Evolutionary conservation across 2,797 vertebrate genomes (phyloP).

Genomic region (Fistularia tabacaria): DNA sequence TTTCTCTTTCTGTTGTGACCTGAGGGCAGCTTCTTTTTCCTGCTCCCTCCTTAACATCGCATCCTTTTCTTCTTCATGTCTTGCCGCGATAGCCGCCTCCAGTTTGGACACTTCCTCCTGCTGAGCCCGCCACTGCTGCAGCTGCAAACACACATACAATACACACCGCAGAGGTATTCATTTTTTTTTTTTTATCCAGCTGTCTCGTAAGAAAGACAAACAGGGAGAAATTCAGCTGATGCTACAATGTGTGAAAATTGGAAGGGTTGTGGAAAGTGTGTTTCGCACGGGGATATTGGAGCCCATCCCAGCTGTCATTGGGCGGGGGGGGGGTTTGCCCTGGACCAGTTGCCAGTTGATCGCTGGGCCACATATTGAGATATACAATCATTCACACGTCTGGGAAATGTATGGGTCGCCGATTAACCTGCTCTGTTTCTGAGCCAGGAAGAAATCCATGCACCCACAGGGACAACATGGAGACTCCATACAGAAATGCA

Average conservation of each 20-base stretch:
- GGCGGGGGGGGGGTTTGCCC: too few relatives aligned
- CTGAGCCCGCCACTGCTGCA: constrained; percentile 81
- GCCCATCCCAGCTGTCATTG: too few relatives aligned
- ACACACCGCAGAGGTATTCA: constrained; percentile 19
- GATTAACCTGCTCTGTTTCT: too few relatives aligned
- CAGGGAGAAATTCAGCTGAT: constrained; percentile 28
- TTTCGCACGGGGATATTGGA: too few relatives aligned
- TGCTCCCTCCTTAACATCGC: constrained; percentile 74
- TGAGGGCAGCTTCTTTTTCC: constrained; percentile 74
- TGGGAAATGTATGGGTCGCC: neutral
- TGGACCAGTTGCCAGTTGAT: too few relatives aligned
- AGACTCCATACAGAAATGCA: too few relatives aligned
- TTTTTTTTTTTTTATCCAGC: constrained; percentile 15
- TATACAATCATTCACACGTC: neutral
- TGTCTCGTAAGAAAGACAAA: constrained; percentile 26
- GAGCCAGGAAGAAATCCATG: too few relatives aligned
- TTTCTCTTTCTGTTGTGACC: constrained; percentile 79
- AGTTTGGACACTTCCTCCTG: constrained; percentile 84
- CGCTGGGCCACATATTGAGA: too few relatives aligned
- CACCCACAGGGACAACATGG: too few relatives aligned
- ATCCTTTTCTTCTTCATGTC: constrained; percentile 77
- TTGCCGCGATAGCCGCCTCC: constrained; percentile 80
- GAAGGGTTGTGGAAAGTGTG: constrained; percentile 28
- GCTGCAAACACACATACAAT: constrained; percentile 65
- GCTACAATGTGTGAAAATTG: constrained; percentile 20